phyloP scores from a whole-genome alignment of 2,888 invertebrate species.

The Daptonema setosum region DNA sequence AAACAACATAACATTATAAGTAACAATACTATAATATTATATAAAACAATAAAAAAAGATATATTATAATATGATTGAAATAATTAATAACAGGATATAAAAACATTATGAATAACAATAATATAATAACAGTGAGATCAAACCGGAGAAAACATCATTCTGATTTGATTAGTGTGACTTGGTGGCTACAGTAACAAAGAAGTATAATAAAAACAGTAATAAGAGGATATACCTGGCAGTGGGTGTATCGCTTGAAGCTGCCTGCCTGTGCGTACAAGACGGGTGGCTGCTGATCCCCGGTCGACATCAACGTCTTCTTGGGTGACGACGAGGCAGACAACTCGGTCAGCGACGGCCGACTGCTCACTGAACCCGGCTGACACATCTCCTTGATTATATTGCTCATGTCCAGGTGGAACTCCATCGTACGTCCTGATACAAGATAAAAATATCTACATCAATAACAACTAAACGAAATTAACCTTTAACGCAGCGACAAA shows the following conservation, averaged over 20 bases:
- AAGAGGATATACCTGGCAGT: background rate
- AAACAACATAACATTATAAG: slow-evolving; percentile 17
- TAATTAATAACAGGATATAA: too few relatives aligned
- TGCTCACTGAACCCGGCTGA: background rate
- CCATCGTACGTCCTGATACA: slow-evolving; percentile 61
- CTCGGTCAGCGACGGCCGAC: background rate
- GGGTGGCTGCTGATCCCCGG: too few relatives aligned
- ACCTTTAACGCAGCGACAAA: background rate
- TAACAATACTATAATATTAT: too few relatives aligned
- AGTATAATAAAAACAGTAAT: too few relatives aligned
- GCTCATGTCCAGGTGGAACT: slow-evolving; percentile 70
- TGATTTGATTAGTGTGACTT: too few relatives aligned
- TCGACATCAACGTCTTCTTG: too few relatives aligned
- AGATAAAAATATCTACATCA: background rate
- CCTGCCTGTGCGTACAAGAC: background rate
- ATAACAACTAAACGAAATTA: background rate
- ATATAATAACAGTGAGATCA: too few relatives aligned
- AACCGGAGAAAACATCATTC: too few relatives aligned
- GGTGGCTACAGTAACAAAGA: slow-evolving; percentile 1
- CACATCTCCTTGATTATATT: background rate
- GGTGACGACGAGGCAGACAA: too few relatives aligned
- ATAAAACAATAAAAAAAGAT: too few relatives aligned
- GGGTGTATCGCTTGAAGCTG: background rate
- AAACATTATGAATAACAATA: too few relatives aligned
- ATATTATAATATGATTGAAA: too few relatives aligned